Percentiles rank a stretch among this genome's conserved stretches.
Evolutionary conservation across 1,140 invertebrate species (phyloP).

Genomic region (Drosophila tristis): DNA sequence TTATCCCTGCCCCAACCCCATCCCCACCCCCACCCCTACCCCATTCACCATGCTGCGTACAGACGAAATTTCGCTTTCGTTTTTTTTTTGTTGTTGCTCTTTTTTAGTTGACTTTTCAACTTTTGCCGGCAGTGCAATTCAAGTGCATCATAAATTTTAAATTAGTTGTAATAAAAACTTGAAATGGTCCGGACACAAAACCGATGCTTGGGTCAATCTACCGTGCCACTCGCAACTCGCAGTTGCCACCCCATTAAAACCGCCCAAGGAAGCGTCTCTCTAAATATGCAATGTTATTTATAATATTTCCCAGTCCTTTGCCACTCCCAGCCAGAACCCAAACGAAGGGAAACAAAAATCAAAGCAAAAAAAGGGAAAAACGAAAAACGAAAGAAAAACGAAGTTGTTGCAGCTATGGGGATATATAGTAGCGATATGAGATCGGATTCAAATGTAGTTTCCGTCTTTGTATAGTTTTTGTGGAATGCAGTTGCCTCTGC

Average conservation of each 20-base stretch:
- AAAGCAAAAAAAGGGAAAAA: too few species aligned
- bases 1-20: neutral
- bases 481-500: neutral
- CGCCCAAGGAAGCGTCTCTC: conserved; percentile 21
- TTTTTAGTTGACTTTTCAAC: conserved; percentile 44
- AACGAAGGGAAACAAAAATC: too few species aligned
- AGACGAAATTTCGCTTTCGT: conserved; percentile 10
- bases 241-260: conserved; percentile 18
- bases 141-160: conserved; percentile 77
- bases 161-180: conserved; percentile 67
- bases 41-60: neutral
- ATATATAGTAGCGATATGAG: too few species aligned
- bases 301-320: conserved; percentile 26
- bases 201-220: neutral
- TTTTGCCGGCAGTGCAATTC: conserved; percentile 57
- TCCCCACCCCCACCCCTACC: conserved; percentile 27
- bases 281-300: conserved; percentile 54
- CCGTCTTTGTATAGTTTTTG: too few species aligned
- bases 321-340: neutral
- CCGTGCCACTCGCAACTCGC: too few species aligned
- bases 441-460: too few species aligned
- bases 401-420: too few species aligned
- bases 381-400: too few species aligned
- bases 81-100: conserved; percentile 36
- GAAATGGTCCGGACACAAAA: conserved; percentile 30